phyloP scores from a whole-genome alignment of 2,113 vertebrate genomes.

The Empidonax traillii region DNA sequence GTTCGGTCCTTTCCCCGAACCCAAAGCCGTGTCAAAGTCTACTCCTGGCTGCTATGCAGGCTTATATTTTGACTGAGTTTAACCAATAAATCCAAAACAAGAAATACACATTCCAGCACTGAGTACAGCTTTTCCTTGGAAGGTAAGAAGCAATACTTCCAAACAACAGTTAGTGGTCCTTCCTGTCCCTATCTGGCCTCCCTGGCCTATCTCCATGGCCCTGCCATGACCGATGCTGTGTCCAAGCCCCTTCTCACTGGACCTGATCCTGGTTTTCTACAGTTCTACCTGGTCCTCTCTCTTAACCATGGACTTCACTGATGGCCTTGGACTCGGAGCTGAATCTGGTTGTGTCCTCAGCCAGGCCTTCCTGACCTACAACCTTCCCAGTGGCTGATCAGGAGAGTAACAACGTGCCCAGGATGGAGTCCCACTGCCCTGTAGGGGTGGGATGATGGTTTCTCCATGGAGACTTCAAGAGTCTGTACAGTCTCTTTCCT shows the following conservation, averaged over 20 bases:
- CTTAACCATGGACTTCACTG: neutral
- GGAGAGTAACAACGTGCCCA: neutral
- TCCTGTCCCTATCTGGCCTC: neutral
- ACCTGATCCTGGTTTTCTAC: neutral
- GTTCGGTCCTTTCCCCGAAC: too few relatives aligned
- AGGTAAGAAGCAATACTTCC: neutral
- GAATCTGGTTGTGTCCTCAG: neutral
- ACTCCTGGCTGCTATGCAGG: neutral
- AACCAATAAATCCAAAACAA: neutral
- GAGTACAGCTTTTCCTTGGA: neutral
- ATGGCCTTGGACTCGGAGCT: neutral
- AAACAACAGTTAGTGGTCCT: neutral
- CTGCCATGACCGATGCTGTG: too few relatives aligned
- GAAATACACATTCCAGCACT: neutral
- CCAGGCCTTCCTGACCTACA: neutral
- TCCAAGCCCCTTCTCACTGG: neutral
- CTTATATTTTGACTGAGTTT: neutral
- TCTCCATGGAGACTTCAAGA: neutral
- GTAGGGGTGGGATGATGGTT: neutral
- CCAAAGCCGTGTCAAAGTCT: neutral
- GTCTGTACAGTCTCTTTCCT: neutral
- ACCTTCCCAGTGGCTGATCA: neutral
- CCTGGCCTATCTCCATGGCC: neutral
- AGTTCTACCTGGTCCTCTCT: neutral
- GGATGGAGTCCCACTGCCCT: neutral